Percentiles rank a stretch among this genome's conserved stretches.
Evolutionary conservation across 1,140 invertebrate species (phyloP).

Genomic region (Hormaphis cornu): DNA sequence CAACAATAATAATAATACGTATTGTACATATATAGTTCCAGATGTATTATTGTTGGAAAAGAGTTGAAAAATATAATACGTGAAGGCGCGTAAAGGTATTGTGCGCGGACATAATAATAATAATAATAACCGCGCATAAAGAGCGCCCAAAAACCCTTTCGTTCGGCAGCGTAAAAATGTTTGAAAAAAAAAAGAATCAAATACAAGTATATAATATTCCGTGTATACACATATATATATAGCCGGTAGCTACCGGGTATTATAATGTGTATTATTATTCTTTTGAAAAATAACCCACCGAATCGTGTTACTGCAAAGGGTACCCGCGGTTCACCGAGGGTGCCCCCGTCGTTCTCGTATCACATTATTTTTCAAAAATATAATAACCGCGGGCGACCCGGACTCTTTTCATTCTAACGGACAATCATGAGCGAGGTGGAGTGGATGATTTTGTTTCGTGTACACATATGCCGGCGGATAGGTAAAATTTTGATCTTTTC

Average conservation of each 20-base stretch:
- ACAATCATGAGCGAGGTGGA: background rate
- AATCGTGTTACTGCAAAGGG: constrained; percentile 22
- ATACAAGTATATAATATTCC: background rate
- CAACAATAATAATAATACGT: too few relatives aligned
- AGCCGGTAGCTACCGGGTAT: too few relatives aligned
- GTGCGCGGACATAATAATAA: constrained; percentile 14
- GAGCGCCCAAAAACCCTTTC: constrained; percentile 18
- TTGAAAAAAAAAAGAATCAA: background rate
- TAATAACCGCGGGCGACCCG: background rate
- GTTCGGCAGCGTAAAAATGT: constrained; percentile 17
- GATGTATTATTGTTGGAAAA: constrained; percentile 11
- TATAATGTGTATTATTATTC: constrained; percentile 21
- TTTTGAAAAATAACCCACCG: constrained; percentile 14
- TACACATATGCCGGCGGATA: background rate
- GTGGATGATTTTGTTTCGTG: background rate
- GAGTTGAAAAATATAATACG: background rate
- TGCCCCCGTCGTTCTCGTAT: constrained; percentile 1
- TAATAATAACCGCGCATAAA: too few relatives aligned
- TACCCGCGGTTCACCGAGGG: background rate
- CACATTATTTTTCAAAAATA: background rate
- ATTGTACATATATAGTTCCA: constrained; percentile 2
- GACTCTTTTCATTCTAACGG: background rate
- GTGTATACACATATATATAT: background rate
- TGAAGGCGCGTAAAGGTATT: background rate
- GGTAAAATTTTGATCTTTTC: too few relatives aligned